Conservation (phyloP, 1,140 invertebrate species). For the Notospermus geniculatus region DNA sequence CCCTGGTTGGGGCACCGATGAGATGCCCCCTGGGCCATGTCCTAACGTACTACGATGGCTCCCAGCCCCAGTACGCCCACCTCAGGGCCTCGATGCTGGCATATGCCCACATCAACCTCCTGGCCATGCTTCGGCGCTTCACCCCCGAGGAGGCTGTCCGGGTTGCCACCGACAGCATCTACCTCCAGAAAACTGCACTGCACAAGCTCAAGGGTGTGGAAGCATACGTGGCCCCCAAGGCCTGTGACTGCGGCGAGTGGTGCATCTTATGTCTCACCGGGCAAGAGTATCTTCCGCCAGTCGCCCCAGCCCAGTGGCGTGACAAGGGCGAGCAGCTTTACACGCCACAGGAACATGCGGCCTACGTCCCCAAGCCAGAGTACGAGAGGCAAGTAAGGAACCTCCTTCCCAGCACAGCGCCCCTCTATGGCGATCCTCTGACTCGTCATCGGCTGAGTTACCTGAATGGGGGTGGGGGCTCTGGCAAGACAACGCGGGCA, state of each 20-base stretch:
- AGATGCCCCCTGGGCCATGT: constrained; percentile 19
- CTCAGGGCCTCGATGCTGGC: constrained; percentile 15
- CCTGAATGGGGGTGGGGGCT: too few species aligned
- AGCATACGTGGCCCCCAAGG: constrained; percentile 1
- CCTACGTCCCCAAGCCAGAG: too few species aligned
- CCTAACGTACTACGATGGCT: constrained; percentile 18
- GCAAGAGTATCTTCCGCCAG: neutral
- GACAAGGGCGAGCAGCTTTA: constrained; percentile 1
- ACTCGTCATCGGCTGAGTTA: too few species aligned
- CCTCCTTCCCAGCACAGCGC: too few species aligned
- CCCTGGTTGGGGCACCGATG: constrained; percentile 14
- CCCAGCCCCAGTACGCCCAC: constrained; percentile 13
- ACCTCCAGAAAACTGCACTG: constrained; percentile 15
- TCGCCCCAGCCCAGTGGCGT: neutral
- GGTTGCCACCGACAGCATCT: constrained; percentile 13
- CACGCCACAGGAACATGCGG: neutral
- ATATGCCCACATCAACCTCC: constrained; percentile 22
- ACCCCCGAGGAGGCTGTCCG: constrained; percentile 7
- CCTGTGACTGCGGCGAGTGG: too few species aligned
- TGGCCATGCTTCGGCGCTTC: constrained; percentile 16
- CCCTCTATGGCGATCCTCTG: too few species aligned
- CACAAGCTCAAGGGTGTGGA: constrained; percentile 13
- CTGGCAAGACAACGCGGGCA: too few species aligned
- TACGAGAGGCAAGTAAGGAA: too few species aligned
- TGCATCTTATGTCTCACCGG: too few species aligned